Conservation (phyloP, 2,797 vertebrate genomes). For the Mareca penelope region DNA sequence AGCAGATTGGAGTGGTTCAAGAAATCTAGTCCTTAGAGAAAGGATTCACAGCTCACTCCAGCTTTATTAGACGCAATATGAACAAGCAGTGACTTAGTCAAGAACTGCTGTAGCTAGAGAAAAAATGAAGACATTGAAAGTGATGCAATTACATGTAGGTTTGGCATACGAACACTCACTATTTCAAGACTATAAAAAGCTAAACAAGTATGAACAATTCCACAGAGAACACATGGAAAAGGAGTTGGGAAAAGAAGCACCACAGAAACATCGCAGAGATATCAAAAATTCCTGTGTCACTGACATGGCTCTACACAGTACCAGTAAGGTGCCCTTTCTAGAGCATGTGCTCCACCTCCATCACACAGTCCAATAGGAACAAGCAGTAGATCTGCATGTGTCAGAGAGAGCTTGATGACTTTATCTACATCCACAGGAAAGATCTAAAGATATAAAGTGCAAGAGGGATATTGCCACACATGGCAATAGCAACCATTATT, state of each 20-base stretch:
- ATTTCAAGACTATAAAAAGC: background rate
- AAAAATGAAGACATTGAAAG: background rate
- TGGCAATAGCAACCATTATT: background rate
- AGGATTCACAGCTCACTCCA: background rate
- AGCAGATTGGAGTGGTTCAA: background rate
- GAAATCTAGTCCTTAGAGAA: background rate
- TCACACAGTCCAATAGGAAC: background rate
- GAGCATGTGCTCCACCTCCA: background rate
- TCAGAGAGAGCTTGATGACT: background rate
- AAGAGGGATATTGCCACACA: background rate
- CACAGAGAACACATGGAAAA: background rate
- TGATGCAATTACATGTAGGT: too few relatives aligned
- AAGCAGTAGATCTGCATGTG: background rate
- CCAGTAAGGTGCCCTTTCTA: background rate
- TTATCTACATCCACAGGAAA: background rate
- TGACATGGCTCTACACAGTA: background rate
- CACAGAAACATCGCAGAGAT: background rate
- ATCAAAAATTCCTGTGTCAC: background rate
- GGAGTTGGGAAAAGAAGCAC: background rate
- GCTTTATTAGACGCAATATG: background rate
- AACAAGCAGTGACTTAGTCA: background rate
- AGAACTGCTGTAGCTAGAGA: background rate
- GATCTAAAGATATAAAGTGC: background rate
- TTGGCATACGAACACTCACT: background rate
- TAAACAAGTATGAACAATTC: background rate